Conservation (phyloP, 1,140 invertebrate species). For the Parasteatoda tepidariorum region DNA sequence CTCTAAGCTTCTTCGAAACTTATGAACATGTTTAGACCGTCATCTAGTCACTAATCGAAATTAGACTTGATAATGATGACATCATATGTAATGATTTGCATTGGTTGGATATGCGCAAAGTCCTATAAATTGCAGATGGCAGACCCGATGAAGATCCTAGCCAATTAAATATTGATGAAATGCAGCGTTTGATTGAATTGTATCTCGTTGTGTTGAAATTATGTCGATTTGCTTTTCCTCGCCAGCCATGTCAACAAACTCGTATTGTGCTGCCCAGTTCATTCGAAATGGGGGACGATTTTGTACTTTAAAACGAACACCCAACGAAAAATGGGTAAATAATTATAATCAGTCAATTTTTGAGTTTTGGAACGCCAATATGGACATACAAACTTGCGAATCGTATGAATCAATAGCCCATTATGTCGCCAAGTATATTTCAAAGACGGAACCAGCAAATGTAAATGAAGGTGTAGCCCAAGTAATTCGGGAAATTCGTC, state of each 20-base stretch:
- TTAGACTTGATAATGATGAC: too few species aligned
- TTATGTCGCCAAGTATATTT: slow-evolving; percentile 68
- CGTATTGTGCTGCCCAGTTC: slow-evolving; percentile 22
- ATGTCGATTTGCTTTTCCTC: slow-evolving; percentile 50
- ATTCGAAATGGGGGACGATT: slow-evolving; percentile 39
- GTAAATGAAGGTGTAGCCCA: slow-evolving; percentile 63
- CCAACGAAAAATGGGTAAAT: slow-evolving; percentile 63
- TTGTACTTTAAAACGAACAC: slow-evolving; percentile 58
- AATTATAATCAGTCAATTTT: slow-evolving; percentile 65
- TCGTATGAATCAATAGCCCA: slow-evolving; percentile 64
- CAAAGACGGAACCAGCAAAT: slow-evolving; percentile 66
- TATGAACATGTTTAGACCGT: too few species aligned
- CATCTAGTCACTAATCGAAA: too few species aligned
- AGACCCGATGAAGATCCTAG: slow-evolving; percentile 7
- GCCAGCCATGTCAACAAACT: slow-evolving; percentile 33
- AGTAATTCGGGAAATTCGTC: slow-evolving; percentile 64
- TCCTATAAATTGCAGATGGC: slow-evolving; percentile 32
- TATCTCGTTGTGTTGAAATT: background rate
- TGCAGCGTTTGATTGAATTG: background rate
- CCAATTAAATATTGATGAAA: slow-evolving; percentile 13
- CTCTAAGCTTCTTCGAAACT: too few species aligned
- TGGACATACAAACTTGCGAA: slow-evolving; percentile 67
- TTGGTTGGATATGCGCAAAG: slow-evolving; percentile 57
- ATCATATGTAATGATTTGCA: slow-evolving; percentile 56
- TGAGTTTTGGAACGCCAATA: too few species aligned